Percentiles rank a stretch among this genome's conserved stretches.
phyloP scores from a whole-genome alignment of 2,797 vertebrate species.

The Tiaroga cobitis region DNA sequence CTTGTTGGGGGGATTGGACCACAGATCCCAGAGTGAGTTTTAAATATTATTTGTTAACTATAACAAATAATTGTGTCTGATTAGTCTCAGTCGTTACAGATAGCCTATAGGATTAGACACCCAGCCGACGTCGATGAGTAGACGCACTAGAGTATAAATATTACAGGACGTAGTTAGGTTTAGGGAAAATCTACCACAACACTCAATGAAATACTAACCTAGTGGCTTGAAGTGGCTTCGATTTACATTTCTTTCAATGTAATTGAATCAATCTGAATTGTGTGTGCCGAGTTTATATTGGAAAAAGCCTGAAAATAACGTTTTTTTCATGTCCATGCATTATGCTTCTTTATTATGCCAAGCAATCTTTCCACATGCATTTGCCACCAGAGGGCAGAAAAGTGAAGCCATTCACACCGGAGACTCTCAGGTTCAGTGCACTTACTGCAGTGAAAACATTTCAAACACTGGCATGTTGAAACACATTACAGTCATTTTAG shows the following conservation, averaged over 20 bases:
- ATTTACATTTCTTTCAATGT: not conserved
- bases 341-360: too few species aligned
- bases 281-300: not conserved
- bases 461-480: not conserved
- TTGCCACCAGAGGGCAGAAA: conserved; percentile 24
- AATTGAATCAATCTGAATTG: not conserved
- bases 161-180: too few species aligned
- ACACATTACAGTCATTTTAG: not conserved
- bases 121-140: too few species aligned
- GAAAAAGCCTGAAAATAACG: not conserved
- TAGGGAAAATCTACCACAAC: too few species aligned
- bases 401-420: not conserved
- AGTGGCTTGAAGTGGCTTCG: not conserved
- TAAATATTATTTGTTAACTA: too few species aligned
- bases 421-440: not conserved
- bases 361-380: not conserved
- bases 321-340: not conserved
- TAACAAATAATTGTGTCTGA: too few species aligned
- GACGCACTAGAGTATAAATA: too few species aligned
- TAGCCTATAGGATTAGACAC: too few species aligned
- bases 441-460: not conserved
- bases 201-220: too few species aligned
- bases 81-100: too few species aligned
- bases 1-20: too few species aligned
- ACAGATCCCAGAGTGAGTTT: too few species aligned